Conservation (phyloP, 2,888 invertebrate species). For the Nycteola revayana region DNA sequence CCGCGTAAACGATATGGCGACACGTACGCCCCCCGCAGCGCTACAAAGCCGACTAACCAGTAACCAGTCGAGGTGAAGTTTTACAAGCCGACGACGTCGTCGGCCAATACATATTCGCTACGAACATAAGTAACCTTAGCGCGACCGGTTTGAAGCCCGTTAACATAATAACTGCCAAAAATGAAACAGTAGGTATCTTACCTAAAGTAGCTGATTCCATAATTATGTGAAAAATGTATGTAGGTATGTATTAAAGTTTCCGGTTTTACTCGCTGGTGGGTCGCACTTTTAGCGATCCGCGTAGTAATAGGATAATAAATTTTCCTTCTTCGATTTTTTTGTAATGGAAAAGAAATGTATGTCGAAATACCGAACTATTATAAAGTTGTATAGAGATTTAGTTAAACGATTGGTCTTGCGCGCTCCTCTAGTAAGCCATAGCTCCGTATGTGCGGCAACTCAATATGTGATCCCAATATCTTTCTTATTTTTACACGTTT, state of each 20-base stretch:
- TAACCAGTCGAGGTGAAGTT: slow-evolving; percentile 32
- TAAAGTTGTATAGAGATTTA: too few species aligned
- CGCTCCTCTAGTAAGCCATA: too few species aligned
- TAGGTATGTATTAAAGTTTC: too few species aligned
- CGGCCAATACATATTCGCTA: slow-evolving; percentile 35
- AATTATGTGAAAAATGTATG: slow-evolving; percentile 23
- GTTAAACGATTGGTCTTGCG: too few species aligned
- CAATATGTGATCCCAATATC: too few species aligned
- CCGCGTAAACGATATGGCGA: slow-evolving; percentile 51
- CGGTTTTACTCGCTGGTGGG: slow-evolving; percentile 9
- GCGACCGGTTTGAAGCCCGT: slow-evolving; percentile 52
- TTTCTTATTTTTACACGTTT: too few species aligned
- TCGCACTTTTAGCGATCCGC: slow-evolving; percentile 11
- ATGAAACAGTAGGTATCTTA: slow-evolving; percentile 35
- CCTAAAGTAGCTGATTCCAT: slow-evolving; percentile 23
- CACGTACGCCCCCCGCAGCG: slow-evolving; percentile 44
- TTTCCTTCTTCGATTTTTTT: too few species aligned
- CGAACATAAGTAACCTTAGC: slow-evolving; percentile 46
- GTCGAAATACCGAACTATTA: too few species aligned
- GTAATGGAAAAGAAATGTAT: too few species aligned
- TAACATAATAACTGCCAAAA: slow-evolving; percentile 50
- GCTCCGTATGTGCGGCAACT: too few species aligned
- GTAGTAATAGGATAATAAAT: background rate
- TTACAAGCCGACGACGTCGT: slow-evolving; percentile 16
- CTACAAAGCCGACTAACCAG: slow-evolving; percentile 43